Percentiles rank a stretch among this genome's conserved stretches.
Evolutionary conservation across 2,797 vertebrate species (phyloP).

Genomic region (Semotilus atromaculatus): DNA sequence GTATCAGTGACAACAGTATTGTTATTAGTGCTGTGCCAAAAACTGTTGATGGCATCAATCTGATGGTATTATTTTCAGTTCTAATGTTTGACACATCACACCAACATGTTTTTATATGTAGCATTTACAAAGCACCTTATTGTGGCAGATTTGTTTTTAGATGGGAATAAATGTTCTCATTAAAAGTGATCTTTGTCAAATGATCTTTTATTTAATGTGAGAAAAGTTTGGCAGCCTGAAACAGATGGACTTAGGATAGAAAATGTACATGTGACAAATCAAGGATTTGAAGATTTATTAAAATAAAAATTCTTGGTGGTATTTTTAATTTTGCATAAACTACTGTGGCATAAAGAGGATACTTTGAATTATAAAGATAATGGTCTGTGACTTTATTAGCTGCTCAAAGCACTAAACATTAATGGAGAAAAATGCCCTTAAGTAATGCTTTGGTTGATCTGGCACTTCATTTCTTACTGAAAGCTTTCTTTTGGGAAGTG

Average conservation of each 20-base stretch:
- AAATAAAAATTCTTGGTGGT: neutral
- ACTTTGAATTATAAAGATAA: neutral
- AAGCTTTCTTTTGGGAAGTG: neutral
- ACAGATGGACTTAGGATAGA: neutral
- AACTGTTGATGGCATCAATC: neutral
- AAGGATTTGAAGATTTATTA: neutral
- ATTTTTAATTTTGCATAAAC: neutral
- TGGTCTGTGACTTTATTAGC: neutral
- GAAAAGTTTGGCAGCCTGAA: neutral
- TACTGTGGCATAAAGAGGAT: neutral
- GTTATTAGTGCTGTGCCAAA: slow-evolving; percentile 2
- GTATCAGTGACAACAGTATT: neutral
- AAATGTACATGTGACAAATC: neutral
- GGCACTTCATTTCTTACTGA: neutral
- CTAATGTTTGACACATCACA: neutral
- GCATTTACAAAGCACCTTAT: slow-evolving; percentile 6
- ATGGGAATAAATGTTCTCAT: neutral
- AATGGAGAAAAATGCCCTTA: neutral
- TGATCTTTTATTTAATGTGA: neutral
- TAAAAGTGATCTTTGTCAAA: neutral
- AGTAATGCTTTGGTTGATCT: neutral
- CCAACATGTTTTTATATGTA: neutral
- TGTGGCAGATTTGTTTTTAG: neutral
- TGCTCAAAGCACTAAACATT: neutral
- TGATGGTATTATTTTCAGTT: slow-evolving; percentile 11